Conservation (phyloP, 2,888 invertebrate species). For the Cantharis nigra region DNA sequence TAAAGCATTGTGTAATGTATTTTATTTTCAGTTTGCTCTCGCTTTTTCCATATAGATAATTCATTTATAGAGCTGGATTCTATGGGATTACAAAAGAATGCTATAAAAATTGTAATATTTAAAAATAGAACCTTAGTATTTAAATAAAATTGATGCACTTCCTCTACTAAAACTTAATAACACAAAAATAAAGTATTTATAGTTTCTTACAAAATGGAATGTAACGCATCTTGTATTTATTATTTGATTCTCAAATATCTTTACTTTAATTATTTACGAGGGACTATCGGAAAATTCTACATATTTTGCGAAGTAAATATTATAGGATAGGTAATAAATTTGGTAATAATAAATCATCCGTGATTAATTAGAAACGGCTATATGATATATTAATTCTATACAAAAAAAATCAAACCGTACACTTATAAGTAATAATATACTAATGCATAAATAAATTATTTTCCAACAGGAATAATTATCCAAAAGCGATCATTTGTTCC, state of each 20-base stretch:
- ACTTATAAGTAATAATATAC: too few species aligned
- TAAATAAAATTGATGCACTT: slow-evolving; percentile 4
- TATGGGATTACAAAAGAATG: background rate
- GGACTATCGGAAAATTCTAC: background rate
- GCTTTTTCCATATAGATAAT: background rate
- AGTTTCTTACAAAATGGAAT: background rate
- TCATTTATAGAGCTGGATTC: background rate
- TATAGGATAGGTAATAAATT: background rate
- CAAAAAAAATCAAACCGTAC: too few species aligned
- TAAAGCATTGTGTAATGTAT: background rate
- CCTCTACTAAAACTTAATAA: slow-evolving; percentile 2
- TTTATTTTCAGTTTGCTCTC: background rate
- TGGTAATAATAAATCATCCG: too few species aligned
- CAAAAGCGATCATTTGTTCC: too few species aligned
- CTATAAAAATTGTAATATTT: slow-evolving; percentile 1
- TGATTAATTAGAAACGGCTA: too few species aligned
- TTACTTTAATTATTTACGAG: background rate
- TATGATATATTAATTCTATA: too few species aligned
- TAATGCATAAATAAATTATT: too few species aligned
- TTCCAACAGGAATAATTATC: too few species aligned
- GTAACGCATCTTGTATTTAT: background rate
- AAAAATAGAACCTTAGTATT: background rate
- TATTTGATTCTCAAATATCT: background rate
- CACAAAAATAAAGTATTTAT: background rate
- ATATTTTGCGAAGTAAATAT: background rate